phyloP scores from a whole-genome alignment of 2,797 vertebrate species.

The Arremon brunneinucha region DNA sequence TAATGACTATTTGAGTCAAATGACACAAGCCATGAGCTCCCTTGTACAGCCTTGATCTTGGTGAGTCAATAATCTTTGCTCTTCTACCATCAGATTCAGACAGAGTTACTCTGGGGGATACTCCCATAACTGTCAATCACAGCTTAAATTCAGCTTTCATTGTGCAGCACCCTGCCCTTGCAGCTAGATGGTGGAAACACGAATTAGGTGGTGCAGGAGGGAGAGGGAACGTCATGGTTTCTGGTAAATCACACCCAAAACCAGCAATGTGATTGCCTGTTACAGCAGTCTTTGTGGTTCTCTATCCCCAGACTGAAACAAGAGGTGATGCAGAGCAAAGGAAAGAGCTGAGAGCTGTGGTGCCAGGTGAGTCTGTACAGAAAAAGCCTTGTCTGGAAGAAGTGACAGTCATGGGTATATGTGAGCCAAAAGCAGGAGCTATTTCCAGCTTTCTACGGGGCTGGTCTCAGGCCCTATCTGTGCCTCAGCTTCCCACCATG shows the following conservation, averaged over 20 bases:
- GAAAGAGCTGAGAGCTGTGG: background rate
- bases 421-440: background rate
- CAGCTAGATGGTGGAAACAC: background rate
- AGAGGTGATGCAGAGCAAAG: background rate
- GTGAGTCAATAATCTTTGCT: background rate
- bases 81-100: background rate
- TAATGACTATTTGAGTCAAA: background rate
- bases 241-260: background rate
- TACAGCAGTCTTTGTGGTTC: background rate
- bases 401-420: rapidly evolving
- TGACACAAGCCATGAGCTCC: background rate
- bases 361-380: background rate
- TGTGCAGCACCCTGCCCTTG: background rate
- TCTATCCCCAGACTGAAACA: background rate
- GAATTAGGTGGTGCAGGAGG: background rate
- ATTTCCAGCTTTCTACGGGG: background rate
- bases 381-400: background rate
- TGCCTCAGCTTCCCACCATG: background rate
- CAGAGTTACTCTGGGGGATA: background rate
- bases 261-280: rapidly evolving
- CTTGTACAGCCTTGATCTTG: background rate
- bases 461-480: background rate
- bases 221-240: background rate
- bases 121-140: background rate
- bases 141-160: background rate